Conservation (phyloP, 2,797 vertebrate species). For the Ispidina lecontei region DNA sequence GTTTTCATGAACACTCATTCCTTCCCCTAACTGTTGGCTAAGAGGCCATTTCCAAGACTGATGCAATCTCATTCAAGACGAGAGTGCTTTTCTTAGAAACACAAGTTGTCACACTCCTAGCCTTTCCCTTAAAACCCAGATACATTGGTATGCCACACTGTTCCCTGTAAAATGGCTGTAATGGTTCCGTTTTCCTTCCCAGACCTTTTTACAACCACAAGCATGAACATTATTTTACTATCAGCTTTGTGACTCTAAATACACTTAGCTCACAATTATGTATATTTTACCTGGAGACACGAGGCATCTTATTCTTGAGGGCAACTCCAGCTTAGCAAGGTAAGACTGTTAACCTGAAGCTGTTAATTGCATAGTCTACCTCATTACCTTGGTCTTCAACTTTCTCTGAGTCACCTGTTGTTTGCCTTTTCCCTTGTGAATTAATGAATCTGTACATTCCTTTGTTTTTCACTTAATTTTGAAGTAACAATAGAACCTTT, state of each 20-base stretch:
- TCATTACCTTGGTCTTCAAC: not conserved
- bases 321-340: not conserved
- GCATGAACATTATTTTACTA: not conserved
- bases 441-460: not conserved
- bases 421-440: not conserved
- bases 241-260: not conserved
- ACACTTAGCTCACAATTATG: not conserved
- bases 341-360: not conserved
- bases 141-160: not conserved
- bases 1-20: constrained; percentile 11
- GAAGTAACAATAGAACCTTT: not conserved
- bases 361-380: not conserved
- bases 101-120: not conserved
- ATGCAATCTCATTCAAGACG: constrained; percentile 3
- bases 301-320: not conserved
- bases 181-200: not conserved
- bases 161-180: not conserved
- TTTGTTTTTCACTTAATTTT: constrained; percentile 1
- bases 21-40: constrained; percentile 6
- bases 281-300: not conserved
- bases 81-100: constrained; percentile 41
- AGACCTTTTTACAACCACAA: not conserved
- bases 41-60: constrained; percentile 24
- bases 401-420: not conserved
- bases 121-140: not conserved